Percentiles rank a stretch among this genome's conserved stretches.
Conservation (phyloP, 2,888 invertebrate species). For the Blastobasis adustella region DNA sequence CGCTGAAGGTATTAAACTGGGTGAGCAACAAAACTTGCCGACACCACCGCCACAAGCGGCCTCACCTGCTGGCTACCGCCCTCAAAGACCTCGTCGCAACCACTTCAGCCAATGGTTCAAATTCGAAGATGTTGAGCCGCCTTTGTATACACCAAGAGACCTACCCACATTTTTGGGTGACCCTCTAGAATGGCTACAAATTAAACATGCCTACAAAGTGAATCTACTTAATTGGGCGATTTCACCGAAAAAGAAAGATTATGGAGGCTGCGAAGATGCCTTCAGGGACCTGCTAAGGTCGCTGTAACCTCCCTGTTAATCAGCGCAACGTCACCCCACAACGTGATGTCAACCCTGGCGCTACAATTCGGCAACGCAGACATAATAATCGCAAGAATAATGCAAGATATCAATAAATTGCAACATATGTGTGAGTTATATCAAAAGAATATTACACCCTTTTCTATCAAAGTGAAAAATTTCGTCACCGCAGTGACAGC, state of each 20-base stretch:
- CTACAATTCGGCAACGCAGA: no score
- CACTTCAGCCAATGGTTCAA: not conserved
- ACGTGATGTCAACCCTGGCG: no score
- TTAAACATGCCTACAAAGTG: constrained; percentile 18
- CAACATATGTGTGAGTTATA: constrained; percentile 12
- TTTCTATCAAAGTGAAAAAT: constrained; percentile 18
- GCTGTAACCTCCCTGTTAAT: no score
- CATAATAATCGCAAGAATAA: constrained; percentile 12
- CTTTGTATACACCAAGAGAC: constrained; percentile 15
- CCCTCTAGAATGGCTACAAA: constrained; percentile 20
- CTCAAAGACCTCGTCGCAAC: no score
- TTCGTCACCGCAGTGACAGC: constrained; percentile 13
- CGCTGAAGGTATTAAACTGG: no score
- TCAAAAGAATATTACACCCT: constrained; percentile 15
- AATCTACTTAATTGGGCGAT: constrained; percentile 16
- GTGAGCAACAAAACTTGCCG: no score
- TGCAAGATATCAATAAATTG: constrained; percentile 15
- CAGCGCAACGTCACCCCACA: no score
- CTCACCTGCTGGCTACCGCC: no score
- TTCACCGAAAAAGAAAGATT: constrained; percentile 19
- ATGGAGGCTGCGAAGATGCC: constrained; percentile 19
- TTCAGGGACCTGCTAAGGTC: constrained; percentile 18
- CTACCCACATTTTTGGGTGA: constrained; percentile 16
- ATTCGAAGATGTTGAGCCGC: constrained; percentile 9
- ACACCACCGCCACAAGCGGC: no score